Conservation (phyloP, 2,888 invertebrate genomes). For the Drosophila kambysellisi region DNA sequence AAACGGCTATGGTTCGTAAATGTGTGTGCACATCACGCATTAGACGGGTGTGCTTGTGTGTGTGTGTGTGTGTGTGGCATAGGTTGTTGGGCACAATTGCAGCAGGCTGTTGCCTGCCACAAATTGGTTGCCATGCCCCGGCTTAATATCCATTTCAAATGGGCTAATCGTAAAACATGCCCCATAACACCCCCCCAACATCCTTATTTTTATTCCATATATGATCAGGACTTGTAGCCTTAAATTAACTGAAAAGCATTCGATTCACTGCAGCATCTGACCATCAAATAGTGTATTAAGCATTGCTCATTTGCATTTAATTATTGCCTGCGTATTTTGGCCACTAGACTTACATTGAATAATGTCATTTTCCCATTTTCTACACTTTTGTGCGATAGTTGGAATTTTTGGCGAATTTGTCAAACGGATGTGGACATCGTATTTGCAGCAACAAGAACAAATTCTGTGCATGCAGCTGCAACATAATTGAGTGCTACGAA, state of each 20-base stretch:
- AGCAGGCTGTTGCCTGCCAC: background rate
- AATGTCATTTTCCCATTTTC: conserved; percentile 86
- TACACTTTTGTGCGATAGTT: conserved; percentile 88
- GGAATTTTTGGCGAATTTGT: conserved; percentile 17
- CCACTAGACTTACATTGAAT: conserved; percentile 89
- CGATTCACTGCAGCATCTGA: conserved; percentile 5
- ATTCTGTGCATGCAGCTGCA: background rate
- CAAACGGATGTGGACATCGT: background rate
- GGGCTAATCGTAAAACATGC: conserved; percentile 36
- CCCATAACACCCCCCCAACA: conserved; percentile 2
- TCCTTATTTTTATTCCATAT: no score
- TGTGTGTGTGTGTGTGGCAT: background rate
- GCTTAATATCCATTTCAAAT: conserved; percentile 23
- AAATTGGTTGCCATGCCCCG: conserved; percentile 7
- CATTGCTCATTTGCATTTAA: conserved; percentile 57
- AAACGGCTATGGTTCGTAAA: conserved; percentile 1
- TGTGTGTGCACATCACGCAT: conserved; percentile 23
- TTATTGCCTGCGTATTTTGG: conserved; percentile 83
- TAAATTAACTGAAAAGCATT: background rate
- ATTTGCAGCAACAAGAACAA: background rate
- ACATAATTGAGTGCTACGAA: background rate
- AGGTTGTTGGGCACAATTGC: background rate
- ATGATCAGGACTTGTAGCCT: background rate
- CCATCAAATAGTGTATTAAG: conserved; percentile 14
- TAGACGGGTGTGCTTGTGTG: conserved; percentile 4